These are phyloP conservation scores for Phainopepla nitens DNA, from an alignment of 2,113 vertebrate species.

Conservation along the genomic window DNA sequence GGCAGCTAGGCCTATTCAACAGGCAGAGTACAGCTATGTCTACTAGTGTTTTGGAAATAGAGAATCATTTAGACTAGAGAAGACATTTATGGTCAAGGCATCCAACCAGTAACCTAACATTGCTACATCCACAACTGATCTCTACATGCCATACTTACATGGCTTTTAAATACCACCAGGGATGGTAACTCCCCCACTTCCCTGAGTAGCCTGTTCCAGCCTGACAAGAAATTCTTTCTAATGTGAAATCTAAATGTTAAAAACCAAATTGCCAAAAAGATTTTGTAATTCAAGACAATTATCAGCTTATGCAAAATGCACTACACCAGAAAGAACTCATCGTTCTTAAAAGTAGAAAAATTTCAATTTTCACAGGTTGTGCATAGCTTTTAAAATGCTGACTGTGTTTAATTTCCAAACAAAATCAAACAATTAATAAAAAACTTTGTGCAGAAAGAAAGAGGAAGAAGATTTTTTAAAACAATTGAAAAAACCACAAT, in stretches of 20 bases:
- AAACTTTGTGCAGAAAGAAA: background rate
- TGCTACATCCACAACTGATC: background rate
- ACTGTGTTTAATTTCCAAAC: background rate
- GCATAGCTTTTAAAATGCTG: background rate
- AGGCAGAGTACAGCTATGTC: background rate
- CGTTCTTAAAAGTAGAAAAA: background rate
- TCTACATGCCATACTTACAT: background rate
- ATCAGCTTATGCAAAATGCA: background rate
- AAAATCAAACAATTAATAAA: background rate
- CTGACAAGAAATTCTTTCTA: background rate
- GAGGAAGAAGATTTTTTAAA: background rate
- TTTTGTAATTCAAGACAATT: background rate
- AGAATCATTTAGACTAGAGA: background rate
- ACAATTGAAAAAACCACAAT: background rate
- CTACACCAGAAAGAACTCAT: background rate
- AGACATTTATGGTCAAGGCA: background rate
- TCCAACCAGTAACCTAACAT: background rate
- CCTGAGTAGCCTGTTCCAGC: background rate
- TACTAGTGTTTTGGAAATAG: background rate
- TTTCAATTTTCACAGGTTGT: background rate
- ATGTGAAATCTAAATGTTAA: background rate
- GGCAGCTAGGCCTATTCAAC: background rate
- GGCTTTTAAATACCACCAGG: background rate
- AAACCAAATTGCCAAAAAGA: background rate
- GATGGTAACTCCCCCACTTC: background rate